Percentiles rank a stretch among this genome's conserved stretches.
These are phyloP conservation scores for Brachionus manjavacas DNA, from an alignment of 1,140 invertebrate species.

Conservation along the genomic window DNA sequence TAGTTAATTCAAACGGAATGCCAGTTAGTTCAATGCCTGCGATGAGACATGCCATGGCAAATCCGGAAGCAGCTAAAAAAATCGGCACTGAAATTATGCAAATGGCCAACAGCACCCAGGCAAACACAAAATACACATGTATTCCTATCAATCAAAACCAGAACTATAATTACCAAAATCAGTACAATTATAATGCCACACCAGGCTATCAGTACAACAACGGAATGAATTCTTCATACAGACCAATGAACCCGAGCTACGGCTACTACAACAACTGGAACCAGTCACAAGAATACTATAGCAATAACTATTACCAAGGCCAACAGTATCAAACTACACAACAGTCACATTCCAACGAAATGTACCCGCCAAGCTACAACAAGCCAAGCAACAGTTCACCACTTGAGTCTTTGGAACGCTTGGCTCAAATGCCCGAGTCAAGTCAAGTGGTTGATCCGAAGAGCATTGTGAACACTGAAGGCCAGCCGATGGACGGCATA, in stretches of 20 bases:
- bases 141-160: neutral
- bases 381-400: conserved; percentile 24
- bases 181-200: neutral
- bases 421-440: conserved; percentile 21
- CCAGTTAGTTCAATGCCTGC: neutral
- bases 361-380: neutral
- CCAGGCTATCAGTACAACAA: neutral
- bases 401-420: conserved; percentile 3
- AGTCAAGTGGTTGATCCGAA: conserved; percentile 36
- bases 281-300: neutral
- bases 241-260: neutral
- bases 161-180: neutral
- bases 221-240: neutral
- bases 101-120: conserved; percentile 8
- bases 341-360: conserved; percentile 12
- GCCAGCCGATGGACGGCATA: neutral
- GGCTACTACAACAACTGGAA: conserved; percentile 14
- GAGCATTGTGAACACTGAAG: conserved; percentile 16
- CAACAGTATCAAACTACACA: neutral
- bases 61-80: conserved; percentile 4
- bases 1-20: conserved; percentile 1
- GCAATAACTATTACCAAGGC: neutral
- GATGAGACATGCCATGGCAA: neutral
- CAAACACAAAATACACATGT: conserved; percentile 30
- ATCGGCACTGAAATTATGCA: conserved; percentile 2